Percentiles rank a stretch among this genome's conserved stretches.
These are phyloP conservation scores for Aptenodytes forsteri DNA, from an alignment of 2,113 vertebrate genomes.

Conservation along the genomic window DNA sequence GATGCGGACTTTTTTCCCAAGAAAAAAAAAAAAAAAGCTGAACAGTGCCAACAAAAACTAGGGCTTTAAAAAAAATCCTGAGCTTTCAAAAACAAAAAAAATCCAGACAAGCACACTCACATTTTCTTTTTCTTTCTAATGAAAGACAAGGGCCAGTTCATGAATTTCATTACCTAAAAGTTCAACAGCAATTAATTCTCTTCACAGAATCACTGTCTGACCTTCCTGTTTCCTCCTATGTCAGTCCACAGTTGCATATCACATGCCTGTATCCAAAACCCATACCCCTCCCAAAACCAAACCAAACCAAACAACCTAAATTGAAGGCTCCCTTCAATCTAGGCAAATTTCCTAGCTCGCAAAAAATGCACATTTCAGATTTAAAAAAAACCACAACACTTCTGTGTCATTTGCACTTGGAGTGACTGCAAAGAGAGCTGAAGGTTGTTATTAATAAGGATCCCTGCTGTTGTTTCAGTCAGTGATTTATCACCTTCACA, in stretches of 20 bases:
- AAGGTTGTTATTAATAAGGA: constrained; percentile 68
- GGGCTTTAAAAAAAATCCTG: neutral
- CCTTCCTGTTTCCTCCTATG: neutral
- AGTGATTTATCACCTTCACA: constrained; percentile 70
- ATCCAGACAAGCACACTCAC: rapidly evolving
- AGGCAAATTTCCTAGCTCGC: neutral
- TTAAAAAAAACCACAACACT: neutral
- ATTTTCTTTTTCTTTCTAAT: neutral
- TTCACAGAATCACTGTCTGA: neutral
- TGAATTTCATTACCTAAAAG: neutral
- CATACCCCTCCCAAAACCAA: neutral
- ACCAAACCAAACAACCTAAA: neutral
- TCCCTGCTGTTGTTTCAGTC: constrained; percentile 52
- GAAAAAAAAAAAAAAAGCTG: neutral
- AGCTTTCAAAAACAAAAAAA: neutral
- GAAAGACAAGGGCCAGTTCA: neutral
- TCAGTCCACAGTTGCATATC: neutral
- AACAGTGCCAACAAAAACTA: neutral
- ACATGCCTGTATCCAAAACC: neutral
- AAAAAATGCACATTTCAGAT: neutral
- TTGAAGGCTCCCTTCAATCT: neutral
- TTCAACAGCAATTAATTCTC: neutral
- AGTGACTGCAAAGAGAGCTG: constrained; percentile 23
- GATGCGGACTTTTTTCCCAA: rapidly evolving
- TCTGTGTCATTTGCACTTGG: constrained; percentile 4